These are phyloP conservation scores for Spisula subtruncata DNA, from an alignment of 2,888 invertebrate species.

Conservation along the genomic window DNA sequence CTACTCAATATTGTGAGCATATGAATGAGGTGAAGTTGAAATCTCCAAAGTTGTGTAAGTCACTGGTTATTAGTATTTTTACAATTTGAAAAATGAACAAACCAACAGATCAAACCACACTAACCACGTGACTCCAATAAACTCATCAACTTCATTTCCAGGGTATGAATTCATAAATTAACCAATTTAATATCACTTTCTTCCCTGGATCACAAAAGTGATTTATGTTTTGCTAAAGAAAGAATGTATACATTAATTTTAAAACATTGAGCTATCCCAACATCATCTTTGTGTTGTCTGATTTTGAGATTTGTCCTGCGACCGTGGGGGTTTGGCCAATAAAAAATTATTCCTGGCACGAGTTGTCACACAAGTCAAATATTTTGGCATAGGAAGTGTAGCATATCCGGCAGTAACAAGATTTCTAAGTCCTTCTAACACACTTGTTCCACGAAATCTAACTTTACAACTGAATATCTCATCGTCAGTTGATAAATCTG, in stretches of 20 bases:
- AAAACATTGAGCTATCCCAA: neutral
- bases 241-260: neutral
- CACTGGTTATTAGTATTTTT: no score
- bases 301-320: conserved; percentile 18
- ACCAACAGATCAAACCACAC: no score
- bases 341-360: conserved; percentile 79
- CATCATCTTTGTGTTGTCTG: neutral
- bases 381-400: conserved; percentile 78
- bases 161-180: no score
- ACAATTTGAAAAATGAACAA: no score
- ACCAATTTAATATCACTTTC: no score
- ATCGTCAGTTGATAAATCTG: conserved; percentile 47
- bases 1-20: no score
- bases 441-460: conserved; percentile 80
- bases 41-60: no score
- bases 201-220: no score
- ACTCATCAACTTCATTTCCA: no score
- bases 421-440: conserved; percentile 82
- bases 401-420: conserved; percentile 79
- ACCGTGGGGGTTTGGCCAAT: conserved; percentile 58
- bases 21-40: no score
- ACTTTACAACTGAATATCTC: conserved; percentile 73
- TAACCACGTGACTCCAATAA: no score
- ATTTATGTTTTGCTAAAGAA: no score
- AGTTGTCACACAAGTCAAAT: conserved; percentile 77